These are phyloP conservation scores for Morinoia aosen DNA, from an alignment of 2,888 invertebrate species.

Conservation along the genomic window DNA sequence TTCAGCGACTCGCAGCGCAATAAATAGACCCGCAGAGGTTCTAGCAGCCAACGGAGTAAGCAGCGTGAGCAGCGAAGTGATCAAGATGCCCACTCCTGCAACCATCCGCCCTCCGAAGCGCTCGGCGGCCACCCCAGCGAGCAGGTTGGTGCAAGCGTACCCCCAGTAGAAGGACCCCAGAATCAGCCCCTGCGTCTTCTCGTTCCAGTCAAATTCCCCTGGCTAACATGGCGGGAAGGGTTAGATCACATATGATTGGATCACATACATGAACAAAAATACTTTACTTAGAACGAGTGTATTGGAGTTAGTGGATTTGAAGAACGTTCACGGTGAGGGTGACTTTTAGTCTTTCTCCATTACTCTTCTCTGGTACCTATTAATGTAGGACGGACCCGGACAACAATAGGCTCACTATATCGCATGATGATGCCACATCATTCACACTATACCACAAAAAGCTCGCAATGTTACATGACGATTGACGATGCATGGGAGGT, in stretches of 20 bases:
- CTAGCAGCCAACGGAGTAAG: slow-evolving; percentile 87
- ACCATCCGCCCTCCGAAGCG: slow-evolving; percentile 88
- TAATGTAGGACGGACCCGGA: too few species aligned
- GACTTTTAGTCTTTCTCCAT: too few species aligned
- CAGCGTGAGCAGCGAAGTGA: slow-evolving; percentile 86
- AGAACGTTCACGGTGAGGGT: too few species aligned
- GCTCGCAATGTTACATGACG: too few species aligned
- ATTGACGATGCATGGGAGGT: background rate
- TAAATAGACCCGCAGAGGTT: slow-evolving; percentile 78
- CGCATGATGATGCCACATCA: too few species aligned
- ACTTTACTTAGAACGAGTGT: too few species aligned
- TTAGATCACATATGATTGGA: background rate
- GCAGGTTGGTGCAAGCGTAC: slow-evolving; percentile 68
- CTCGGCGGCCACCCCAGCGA: slow-evolving; percentile 79
- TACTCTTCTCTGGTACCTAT: too few species aligned
- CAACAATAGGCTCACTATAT: too few species aligned
- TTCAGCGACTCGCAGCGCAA: slow-evolving; percentile 83
- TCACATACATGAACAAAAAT: too few species aligned
- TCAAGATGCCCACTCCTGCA: slow-evolving; percentile 84
- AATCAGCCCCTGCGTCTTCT: slow-evolving; percentile 81
- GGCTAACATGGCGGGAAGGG: slow-evolving; percentile 72
- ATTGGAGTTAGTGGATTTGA: too few species aligned
- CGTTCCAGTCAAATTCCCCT: slow-evolving; percentile 84
- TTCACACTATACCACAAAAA: too few species aligned
- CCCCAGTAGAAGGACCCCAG: slow-evolving; percentile 76